Evolutionary conservation across 2,797 vertebrate species (phyloP).

Genomic region (Sphaeramia orbicularis): DNA sequence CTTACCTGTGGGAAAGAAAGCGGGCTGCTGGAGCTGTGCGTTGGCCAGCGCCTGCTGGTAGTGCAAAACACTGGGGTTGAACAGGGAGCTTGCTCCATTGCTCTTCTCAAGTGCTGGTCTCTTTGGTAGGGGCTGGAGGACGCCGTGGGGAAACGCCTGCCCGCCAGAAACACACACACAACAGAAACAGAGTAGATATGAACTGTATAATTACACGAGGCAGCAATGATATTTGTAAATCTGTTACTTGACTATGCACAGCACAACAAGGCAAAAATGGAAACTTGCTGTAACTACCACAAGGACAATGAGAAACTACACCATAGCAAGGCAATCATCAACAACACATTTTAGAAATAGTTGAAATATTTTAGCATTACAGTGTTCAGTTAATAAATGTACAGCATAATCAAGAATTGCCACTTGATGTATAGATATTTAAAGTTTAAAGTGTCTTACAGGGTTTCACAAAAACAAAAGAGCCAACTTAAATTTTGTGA

Average conservation of each 20-base stretch:
- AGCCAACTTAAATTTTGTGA: slow-evolving; percentile 87
- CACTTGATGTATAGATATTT: slow-evolving; percentile 50
- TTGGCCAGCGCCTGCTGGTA: slow-evolving; percentile 96
- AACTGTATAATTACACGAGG: slow-evolving; percentile 31
- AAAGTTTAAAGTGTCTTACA: slow-evolving; percentile 59
- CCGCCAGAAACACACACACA: slow-evolving; percentile 78
- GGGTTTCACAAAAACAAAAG: slow-evolving; percentile 80
- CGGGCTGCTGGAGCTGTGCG: slow-evolving; percentile 91
- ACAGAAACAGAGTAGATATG: slow-evolving; percentile 54
- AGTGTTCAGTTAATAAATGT: slow-evolving; percentile 13
- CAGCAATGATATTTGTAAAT: slow-evolving; percentile 39
- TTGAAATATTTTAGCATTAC: slow-evolving; percentile 67
- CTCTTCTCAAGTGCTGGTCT: slow-evolving; percentile 96
- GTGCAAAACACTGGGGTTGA: slow-evolving; percentile 94
- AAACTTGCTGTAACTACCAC: slow-evolving; percentile 75
- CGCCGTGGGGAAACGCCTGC: slow-evolving; percentile 92
- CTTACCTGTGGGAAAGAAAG: slow-evolving; percentile 81
- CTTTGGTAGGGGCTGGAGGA: slow-evolving; percentile 97
- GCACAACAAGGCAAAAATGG: slow-evolving; percentile 72
- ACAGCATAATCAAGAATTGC: slow-evolving; percentile 58
- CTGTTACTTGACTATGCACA: slow-evolving; percentile 72
- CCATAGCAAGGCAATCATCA: slow-evolving; percentile 72
- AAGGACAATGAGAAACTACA: slow-evolving; percentile 78
- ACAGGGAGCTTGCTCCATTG: slow-evolving; percentile 90
- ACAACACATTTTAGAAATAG: slow-evolving; percentile 57